A percentile compares a stretch with the other conserved stretches of the same genome.
Conservation (phyloP, 2,888 invertebrate species). For the Tetragonisca angustula region DNA sequence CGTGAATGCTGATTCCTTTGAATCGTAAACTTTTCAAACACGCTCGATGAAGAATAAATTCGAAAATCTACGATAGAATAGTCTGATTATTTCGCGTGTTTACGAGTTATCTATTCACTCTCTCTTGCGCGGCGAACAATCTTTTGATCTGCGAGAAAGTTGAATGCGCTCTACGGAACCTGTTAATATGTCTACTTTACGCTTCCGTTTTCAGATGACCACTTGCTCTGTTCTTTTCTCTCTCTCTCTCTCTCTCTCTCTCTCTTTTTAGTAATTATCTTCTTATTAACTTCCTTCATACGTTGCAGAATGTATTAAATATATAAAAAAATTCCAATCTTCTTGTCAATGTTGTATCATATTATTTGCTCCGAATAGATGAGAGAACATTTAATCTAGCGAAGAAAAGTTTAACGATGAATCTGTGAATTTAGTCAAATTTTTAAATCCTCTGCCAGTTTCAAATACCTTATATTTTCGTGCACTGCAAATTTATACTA, state of each 20-base stretch:
- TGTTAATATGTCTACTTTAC: constrained; percentile 24
- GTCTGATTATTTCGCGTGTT: constrained; percentile 36
- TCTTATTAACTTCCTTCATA: not conserved
- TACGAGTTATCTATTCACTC: constrained; percentile 71
- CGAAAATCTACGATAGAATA: not conserved
- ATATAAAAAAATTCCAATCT: no score
- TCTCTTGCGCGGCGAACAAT: constrained; percentile 71
- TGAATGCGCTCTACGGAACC: constrained; percentile 57
- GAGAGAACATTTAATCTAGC: not conserved
- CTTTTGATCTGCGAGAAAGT: constrained; percentile 80
- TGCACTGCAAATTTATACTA: not conserved
- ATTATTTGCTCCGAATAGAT: not conserved
- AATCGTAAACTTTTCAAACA: not conserved
- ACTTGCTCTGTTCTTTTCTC: not conserved
- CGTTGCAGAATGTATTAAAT: not conserved
- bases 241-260: not conserved
- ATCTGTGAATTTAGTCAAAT: not conserved
- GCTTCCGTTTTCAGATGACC: constrained; percentile 26
- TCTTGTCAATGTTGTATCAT: not conserved
- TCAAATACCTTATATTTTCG: not conserved
- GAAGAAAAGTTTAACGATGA: not conserved
- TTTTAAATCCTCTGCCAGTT: not conserved
- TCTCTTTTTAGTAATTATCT: not conserved
- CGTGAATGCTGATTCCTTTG: not conserved
- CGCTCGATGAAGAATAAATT: not conserved